phyloP scores from a whole-genome alignment of 1,140 invertebrate species.

The Drosophila funebris region DNA sequence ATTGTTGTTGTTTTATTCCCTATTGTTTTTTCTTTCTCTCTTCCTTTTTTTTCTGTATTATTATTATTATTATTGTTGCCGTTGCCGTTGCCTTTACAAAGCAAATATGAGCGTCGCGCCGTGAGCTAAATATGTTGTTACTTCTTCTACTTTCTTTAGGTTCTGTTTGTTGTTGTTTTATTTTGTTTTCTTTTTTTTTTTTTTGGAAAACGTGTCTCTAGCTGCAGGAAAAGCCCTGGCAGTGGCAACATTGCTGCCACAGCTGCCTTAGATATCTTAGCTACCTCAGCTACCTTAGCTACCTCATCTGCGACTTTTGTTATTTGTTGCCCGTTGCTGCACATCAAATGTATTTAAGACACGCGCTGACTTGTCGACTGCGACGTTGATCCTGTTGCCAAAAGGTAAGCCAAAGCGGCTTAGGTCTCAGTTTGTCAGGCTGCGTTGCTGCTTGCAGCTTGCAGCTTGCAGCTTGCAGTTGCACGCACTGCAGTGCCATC shows the following conservation, averaged over 20 bases:
- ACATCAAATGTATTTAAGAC: constrained; percentile 51
- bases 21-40: constrained; percentile 20
- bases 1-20: constrained; percentile 28
- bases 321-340: constrained; percentile 25
- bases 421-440: constrained; percentile 34
- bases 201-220: constrained; percentile 33
- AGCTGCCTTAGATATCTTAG: too few relatives aligned
- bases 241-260: constrained; percentile 8
- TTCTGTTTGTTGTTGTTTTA: constrained; percentile 24
- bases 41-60: constrained; percentile 34
- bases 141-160: constrained; percentile 46
- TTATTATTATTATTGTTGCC: constrained; percentile 73
- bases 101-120: constrained; percentile 72
- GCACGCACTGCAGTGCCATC: constrained; percentile 9
- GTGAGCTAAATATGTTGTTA: constrained; percentile 75
- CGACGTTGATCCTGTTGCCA: constrained; percentile 65
- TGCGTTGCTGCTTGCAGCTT: constrained; percentile 28
- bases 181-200: constrained; percentile 20
- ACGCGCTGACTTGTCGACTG: constrained; percentile 49
- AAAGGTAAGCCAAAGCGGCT: constrained; percentile 70
- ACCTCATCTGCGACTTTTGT: constrained; percentile 25
- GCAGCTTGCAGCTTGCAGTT: too few relatives aligned
- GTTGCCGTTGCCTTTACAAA: constrained; percentile 64
- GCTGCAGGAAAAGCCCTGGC: constrained; percentile 13
- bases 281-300: too few relatives aligned